A percentile compares a stretch with the other conserved stretches of the same genome.
phyloP scores from a whole-genome alignment of 2,113 vertebrate genomes.

The Sapajus apella region DNA sequence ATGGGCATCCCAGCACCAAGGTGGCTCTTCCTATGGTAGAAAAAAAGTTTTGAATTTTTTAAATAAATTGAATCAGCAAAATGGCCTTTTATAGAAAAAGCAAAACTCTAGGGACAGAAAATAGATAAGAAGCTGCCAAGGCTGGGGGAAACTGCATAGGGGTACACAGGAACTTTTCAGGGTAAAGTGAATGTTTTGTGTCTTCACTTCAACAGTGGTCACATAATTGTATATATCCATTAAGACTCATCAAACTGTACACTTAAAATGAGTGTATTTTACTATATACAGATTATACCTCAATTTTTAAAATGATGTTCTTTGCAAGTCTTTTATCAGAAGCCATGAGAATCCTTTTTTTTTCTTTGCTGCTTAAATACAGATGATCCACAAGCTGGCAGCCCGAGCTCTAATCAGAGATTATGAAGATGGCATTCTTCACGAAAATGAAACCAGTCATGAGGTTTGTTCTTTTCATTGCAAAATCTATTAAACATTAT shows the following conservation, averaged over 20 bases:
- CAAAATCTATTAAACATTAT: background rate
- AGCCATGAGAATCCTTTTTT: background rate
- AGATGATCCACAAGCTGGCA: slow-evolving; percentile 93
- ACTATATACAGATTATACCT: background rate
- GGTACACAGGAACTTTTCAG: background rate
- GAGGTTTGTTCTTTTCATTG: slow-evolving; percentile 84
- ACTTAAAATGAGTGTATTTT: background rate
- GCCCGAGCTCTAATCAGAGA: slow-evolving; percentile 91
- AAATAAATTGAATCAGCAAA: background rate
- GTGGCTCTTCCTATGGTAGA: background rate
- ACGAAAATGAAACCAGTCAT: slow-evolving; percentile 85
- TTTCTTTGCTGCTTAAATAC: slow-evolving; percentile 12
- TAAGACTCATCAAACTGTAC: background rate
- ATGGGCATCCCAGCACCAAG: background rate
- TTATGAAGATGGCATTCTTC: slow-evolving; percentile 90
- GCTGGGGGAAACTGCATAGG: background rate
- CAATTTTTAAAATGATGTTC: background rate
- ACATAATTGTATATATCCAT: background rate
- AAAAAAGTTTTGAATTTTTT: background rate
- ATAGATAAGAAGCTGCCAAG: background rate
- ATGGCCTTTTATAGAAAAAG: background rate
- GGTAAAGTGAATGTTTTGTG: background rate
- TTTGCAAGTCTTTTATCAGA: background rate
- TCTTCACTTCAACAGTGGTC: background rate
- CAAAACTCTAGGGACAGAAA: background rate